These are phyloP conservation scores for Catharus minimus DNA, from an alignment of 2,113 vertebrate species.

Conservation along the genomic window DNA sequence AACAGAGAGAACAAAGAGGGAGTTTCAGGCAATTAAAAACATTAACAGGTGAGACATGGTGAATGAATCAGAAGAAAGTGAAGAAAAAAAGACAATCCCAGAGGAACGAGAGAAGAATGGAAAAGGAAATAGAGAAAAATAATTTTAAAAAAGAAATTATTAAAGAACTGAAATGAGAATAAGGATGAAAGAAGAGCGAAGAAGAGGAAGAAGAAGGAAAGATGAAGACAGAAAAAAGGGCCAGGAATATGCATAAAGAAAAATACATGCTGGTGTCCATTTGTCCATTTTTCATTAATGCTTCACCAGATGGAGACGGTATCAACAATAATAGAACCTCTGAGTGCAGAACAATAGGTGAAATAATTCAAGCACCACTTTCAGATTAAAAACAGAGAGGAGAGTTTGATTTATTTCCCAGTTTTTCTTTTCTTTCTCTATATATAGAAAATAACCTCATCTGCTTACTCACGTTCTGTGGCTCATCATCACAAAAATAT, in stretches of 20 bases:
- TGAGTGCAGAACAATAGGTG: slow-evolving; percentile 2
- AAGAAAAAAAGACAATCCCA: neutral
- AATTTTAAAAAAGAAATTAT: neutral
- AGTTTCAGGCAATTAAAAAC: neutral
- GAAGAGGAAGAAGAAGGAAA: neutral
- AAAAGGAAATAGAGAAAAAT: neutral
- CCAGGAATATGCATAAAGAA: neutral
- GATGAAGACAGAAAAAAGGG: neutral
- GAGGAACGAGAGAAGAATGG: neutral
- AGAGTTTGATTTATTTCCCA: slow-evolving; percentile 21
- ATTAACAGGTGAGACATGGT: neutral
- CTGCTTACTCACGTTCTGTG: neutral
- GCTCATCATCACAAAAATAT: slow-evolving; percentile 29
- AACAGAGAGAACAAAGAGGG: neutral
- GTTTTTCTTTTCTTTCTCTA: neutral
- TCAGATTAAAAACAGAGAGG: slow-evolving; percentile 4
- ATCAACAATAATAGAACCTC: slow-evolving; percentile 6
- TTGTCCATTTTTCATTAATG: slow-evolving; percentile 7
- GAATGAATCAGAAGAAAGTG: neutral
- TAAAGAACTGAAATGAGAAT: neutral
- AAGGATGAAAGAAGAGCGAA: neutral
- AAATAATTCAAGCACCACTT: slow-evolving; percentile 28
- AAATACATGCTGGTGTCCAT: neutral
- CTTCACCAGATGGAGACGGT: neutral
- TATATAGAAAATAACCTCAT: slow-evolving; percentile 47